Base-by-base conservation (phyloP, 2,797 vertebrate species). In the Pogonophryne albipinna region DNA sequence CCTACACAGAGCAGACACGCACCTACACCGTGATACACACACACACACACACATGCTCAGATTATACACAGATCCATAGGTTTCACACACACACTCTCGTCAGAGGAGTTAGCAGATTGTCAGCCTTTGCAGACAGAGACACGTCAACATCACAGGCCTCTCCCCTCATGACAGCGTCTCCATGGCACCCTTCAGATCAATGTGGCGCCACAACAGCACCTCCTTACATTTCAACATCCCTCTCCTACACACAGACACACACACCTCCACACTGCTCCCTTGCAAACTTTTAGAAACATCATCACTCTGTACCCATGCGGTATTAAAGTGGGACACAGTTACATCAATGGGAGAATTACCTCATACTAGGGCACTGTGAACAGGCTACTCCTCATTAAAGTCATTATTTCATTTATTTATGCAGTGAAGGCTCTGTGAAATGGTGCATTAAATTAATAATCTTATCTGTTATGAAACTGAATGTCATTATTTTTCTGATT, bases 141-240 rank as follows among this genome's bases (percentile, higher is more conserved):
- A 68, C 82, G 17, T 88, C 90, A 87, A 92, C 90, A 90, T 91
- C 90, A 92, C 80, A 90, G 74, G 70, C 66, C 77, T 38, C 71
- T 44, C 75, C 80, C 68, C 63, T 72, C 56, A 42, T 90, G 89
- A 92, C 92, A 92, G 87, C 82, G 76, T 90, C 90, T 91, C 89
- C 73, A 83, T 87, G 86, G 90, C 90, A 89, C 83, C 91, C 75
- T 86, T 94, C 81, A 90, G 89, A 91, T 93, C 91, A 88, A 71
- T 45, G 73, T 78, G 86, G 90, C 65, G 90, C 89, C 85, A 80
- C 80, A 34, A 70, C 72, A 27, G 71, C 85, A 84, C 72, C 89
- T 87, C 79, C 80, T 86, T 78, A 82, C 83, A 62, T 92, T 91
- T 91, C 80, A 85, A 87, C 88, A 83, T 82, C 69, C 66, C 71